A percentile compares a stretch with the other conserved stretches of the same genome.
Conservation (phyloP, 2,113 vertebrate species). For the Cricetomys ansorgei region DNA sequence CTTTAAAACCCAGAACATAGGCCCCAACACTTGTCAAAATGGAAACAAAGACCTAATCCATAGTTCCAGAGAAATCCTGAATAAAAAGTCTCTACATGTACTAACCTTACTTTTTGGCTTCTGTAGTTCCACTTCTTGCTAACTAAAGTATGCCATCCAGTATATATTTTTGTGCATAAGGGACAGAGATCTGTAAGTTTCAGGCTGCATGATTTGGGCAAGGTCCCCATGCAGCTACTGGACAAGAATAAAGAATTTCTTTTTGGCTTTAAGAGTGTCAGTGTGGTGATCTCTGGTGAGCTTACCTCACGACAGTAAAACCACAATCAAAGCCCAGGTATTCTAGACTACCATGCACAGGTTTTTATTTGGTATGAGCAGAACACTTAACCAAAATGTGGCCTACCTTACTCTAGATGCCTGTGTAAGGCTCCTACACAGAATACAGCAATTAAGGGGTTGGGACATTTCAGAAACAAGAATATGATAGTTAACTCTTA, state of each 20-base stretch:
- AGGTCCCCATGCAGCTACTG: background rate
- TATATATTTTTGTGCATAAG: background rate
- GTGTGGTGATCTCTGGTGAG: background rate
- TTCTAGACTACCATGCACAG: too few relatives aligned
- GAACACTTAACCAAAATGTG: background rate
- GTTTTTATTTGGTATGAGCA: background rate
- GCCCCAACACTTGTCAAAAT: background rate
- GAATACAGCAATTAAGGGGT: background rate
- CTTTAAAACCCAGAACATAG: background rate
- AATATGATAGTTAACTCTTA: background rate
- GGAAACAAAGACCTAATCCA: background rate
- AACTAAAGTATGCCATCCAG: background rate
- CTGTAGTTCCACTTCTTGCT: background rate
- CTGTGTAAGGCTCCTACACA: background rate
- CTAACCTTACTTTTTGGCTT: background rate
- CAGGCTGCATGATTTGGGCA: background rate
- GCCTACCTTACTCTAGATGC: background rate
- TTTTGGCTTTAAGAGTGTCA: background rate
- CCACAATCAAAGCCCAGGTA: rapidly evolving
- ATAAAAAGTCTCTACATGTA: background rate
- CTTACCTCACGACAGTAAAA: background rate
- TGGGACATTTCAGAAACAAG: background rate
- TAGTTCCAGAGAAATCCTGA: background rate
- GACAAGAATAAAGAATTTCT: background rate
- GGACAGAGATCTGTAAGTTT: background rate